Evolutionary conservation across 1,140 invertebrate species (phyloP).

Genomic region (Diploscapter pachys): DNA sequence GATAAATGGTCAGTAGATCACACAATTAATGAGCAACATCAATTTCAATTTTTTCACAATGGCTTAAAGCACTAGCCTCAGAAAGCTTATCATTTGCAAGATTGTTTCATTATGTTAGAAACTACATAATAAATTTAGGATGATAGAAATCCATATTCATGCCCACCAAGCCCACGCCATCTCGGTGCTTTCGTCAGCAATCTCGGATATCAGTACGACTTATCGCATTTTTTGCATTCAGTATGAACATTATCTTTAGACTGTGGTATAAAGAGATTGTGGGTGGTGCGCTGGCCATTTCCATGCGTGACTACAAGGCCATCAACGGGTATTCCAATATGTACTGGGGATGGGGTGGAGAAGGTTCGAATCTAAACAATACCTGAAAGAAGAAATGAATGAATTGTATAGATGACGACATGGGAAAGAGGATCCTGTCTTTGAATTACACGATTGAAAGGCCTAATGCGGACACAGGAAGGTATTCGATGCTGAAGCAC

Average conservation of each 20-base stretch:
- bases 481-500: conserved; percentile 59
- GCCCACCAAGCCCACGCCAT: conserved; percentile 80
- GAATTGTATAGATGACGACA: conserved; percentile 79
- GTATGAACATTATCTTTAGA: conserved; percentile 62
- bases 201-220: conserved; percentile 74
- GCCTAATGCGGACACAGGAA: conserved; percentile 58
- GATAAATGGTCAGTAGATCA: neutral
- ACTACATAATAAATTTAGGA: conserved; percentile 64
- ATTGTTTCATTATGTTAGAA: neutral
- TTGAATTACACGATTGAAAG: conserved; percentile 64
- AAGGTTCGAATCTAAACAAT: conserved; percentile 69
- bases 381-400: conserved; percentile 75
- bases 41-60: too few relatives aligned
- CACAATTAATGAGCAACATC: too few relatives aligned
- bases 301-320: conserved; percentile 68
- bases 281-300: conserved; percentile 68
- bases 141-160: conserved; percentile 84
- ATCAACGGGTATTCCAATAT: conserved; percentile 89
- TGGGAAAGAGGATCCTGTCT: conserved; percentile 54
- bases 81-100: neutral
- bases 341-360: conserved; percentile 75
- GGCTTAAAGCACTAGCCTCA: too few relatives aligned
- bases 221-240: conserved; percentile 42
- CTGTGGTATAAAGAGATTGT: conserved; percentile 83
- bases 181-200: conserved; percentile 87